Conservation (phyloP, 2,888 invertebrate genomes). For the Hedychridium roseum region DNA sequence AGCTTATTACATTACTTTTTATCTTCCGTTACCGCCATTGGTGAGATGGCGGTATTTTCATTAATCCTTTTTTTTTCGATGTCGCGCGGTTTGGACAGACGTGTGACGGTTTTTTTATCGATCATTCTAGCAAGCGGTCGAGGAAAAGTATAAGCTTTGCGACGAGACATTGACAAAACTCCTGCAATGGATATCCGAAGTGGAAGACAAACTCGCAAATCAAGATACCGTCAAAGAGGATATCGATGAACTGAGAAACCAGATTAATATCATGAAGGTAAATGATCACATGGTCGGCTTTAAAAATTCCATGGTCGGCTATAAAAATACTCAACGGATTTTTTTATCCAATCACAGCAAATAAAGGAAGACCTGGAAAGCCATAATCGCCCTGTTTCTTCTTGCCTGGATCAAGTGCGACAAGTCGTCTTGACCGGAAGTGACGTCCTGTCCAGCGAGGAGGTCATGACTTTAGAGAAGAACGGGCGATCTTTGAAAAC, state of each 20-base stretch:
- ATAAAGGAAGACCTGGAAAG: constrained; percentile 90
- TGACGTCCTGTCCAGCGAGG: constrained; percentile 91
- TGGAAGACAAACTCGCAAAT: constrained; percentile 84
- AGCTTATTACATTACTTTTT: constrained; percentile 43
- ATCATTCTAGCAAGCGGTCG: constrained; percentile 87
- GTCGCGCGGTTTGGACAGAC: constrained; percentile 1
- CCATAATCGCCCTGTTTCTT: constrained; percentile 83
- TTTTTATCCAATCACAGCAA: constrained; percentile 68
- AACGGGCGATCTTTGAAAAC: constrained; percentile 84
- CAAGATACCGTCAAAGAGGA: constrained; percentile 89
- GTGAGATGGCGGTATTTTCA: constrained; percentile 52
- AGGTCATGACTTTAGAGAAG: constrained; percentile 86
- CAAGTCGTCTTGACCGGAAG: constrained; percentile 89
- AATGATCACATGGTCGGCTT: not conserved
- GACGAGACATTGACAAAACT: constrained; percentile 86
- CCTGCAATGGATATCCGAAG: constrained; percentile 85
- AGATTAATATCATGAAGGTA: constrained; percentile 89
- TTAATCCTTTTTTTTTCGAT: constrained; percentile 7
- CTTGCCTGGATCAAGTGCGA: constrained; percentile 88
- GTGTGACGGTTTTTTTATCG: constrained; percentile 18
- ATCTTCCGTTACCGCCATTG: constrained; percentile 42
- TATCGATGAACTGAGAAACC: constrained; percentile 85
- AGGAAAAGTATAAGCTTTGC: constrained; percentile 92
- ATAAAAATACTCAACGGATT: no score
- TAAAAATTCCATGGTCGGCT: no score